phyloP scores from a whole-genome alignment of 2,113 vertebrate genomes.

The Sterrhoptilus dennistouni region DNA sequence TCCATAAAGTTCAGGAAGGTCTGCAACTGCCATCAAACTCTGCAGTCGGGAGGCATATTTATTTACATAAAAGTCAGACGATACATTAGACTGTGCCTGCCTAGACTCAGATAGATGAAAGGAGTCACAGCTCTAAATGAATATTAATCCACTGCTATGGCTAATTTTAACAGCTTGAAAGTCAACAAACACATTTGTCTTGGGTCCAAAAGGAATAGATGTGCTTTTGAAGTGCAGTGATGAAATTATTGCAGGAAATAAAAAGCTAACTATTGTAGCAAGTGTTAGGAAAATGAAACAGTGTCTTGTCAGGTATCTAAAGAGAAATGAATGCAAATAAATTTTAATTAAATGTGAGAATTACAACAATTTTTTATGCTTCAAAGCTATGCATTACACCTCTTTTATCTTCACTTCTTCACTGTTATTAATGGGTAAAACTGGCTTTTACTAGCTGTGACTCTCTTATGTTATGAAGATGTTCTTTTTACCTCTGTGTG shows the following conservation, averaged over 20 bases:
- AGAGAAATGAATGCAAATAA: conserved; percentile 33
- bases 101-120: conserved; percentile 29
- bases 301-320: neutral
- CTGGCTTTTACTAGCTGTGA: neutral
- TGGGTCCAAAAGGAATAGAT: neutral
- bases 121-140: conserved; percentile 17
- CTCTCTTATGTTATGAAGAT: neutral
- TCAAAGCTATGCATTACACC: neutral
- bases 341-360: conserved; percentile 42
- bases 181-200: conserved; percentile 55
- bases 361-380: conserved; percentile 10
- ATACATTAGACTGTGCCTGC: neutral
- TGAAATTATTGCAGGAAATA: conserved; percentile 53
- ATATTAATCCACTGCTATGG: conserved; percentile 36
- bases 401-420: neutral
- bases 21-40: neutral
- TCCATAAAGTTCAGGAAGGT: neutral
- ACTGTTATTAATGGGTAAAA: conserved; percentile 2
- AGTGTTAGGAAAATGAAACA: neutral
- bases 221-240: conserved; percentile 38
- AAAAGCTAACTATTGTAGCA: neutral
- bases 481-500: neutral
- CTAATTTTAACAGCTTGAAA: conserved; percentile 55
- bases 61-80: conserved; percentile 59
- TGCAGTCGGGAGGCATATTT: neutral